Base-by-base conservation (phyloP, 2,888 invertebrate species). In the Aromia moschata region DNA sequence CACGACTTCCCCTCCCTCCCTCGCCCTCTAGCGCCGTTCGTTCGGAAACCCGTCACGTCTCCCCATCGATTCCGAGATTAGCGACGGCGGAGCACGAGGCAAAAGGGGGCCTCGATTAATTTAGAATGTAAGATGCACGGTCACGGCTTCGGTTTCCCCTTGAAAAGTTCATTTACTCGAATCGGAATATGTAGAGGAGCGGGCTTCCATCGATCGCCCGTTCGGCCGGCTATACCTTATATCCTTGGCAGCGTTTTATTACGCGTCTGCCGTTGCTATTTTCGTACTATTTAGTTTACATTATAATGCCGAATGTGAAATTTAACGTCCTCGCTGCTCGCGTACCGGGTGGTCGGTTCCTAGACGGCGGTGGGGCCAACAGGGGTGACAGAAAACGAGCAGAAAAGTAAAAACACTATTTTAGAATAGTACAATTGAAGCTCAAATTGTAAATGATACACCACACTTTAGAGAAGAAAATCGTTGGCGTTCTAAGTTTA, bases 61-160 rank as follows among this genome's bases (percentile, higher is more conserved):
- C 14, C 51, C 49, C 54, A 66, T 66, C 57, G 64, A 64, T 62
- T 62, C 59, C 45, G 40, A 63, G 61, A 63, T 63, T 63, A 59
- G 52, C 53, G 44, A 31, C 57, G 46, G 16, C n/a, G n/a, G n/a
- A n/a, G n/a, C n/a, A n/a, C n/a, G n/a, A n/a, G n/a, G n/a, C n/a
- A 45, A 20, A 16, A 31, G 59, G 65, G 67, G 68, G 68, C 70
- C 70, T 67, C 65, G 71, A 73, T 73, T 74, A 74, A 74, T 74
- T 74, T 70, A 66, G 69, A 75, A 73, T 71, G 74, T 72, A 69
- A 74, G 75, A 75, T 74, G 75, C 76, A 77, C 72, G 76, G 77
- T 77, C 77, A 77, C 76, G 77, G 76, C 74, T 77, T 73, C 74
- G 72, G 67, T 74, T 74, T 77, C 73, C 76, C 77, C 75, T 77